Evolutionary conservation across 2,888 invertebrate genomes (phyloP).

Genomic region (Diadegma fenestrale): DNA sequence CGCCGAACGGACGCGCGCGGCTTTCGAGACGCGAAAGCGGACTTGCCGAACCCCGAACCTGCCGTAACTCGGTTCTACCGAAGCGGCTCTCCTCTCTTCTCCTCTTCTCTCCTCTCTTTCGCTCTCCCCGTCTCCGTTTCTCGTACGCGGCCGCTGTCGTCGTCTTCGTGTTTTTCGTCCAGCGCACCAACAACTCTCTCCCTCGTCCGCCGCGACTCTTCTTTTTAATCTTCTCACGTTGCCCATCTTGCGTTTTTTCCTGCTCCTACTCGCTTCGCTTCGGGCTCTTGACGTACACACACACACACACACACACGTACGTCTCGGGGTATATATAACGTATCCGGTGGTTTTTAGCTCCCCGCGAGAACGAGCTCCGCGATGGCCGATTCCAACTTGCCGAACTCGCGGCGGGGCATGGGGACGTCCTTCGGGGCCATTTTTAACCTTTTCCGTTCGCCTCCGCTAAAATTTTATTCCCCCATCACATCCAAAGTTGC

Average conservation of each 20-base stretch:
- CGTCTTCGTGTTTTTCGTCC: constrained; percentile 48
- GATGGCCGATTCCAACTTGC: constrained; percentile 39
- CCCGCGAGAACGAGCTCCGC: constrained; percentile 40
- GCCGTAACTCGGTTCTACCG: constrained; percentile 78
- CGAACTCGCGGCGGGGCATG: constrained; percentile 41
- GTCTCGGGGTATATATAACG: background rate
- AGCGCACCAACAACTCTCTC: constrained; percentile 36
- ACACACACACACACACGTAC: constrained; percentile 27
- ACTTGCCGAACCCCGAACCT: constrained; percentile 84
- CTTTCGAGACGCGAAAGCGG: constrained; percentile 71
- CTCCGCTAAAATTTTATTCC: too few species aligned
- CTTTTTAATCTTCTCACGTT: constrained; percentile 45
- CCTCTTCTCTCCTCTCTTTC: constrained; percentile 48
- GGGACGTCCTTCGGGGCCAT: constrained; percentile 49
- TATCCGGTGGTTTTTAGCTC: constrained; percentile 51
- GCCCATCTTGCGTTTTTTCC: constrained; percentile 62
- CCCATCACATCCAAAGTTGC: too few species aligned
- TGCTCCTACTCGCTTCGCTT: constrained; percentile 70
- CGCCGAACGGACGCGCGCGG: constrained; percentile 83
- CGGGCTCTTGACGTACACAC: constrained; percentile 54
- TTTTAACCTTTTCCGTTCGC: constrained; percentile 43
- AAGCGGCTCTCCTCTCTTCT: constrained; percentile 53
- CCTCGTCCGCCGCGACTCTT: constrained; percentile 32
- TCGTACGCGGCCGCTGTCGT: constrained; percentile 32
- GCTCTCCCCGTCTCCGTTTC: constrained; percentile 34